A percentile compares a stretch with the other conserved stretches of the same genome.
These are phyloP conservation scores for Australoheros scitulus DNA, from an alignment of 2,113 vertebrate species.

Conservation along the genomic window DNA sequence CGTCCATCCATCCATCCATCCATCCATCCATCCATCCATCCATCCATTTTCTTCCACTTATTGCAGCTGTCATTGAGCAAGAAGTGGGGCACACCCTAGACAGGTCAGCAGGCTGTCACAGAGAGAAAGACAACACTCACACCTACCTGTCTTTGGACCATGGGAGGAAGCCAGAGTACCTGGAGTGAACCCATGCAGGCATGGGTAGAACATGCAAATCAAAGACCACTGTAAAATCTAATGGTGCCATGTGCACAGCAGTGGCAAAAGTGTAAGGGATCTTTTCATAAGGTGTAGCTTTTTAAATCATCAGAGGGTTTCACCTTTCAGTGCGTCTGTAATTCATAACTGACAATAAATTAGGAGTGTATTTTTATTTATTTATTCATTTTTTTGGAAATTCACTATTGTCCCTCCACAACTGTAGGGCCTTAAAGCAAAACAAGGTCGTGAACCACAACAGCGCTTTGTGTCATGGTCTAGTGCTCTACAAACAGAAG, in stretches of 20 bases:
- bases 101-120: neutral
- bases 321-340: neutral
- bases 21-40: too few relatives aligned
- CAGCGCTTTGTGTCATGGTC: slow-evolving; percentile 33
- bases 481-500: slow-evolving; percentile 54
- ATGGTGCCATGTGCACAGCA: neutral
- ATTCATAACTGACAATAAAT: slow-evolving; percentile 10
- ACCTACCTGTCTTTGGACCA: neutral
- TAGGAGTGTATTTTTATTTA: neutral
- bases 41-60: neutral
- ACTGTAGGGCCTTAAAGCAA: slow-evolving; percentile 18
- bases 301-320: neutral
- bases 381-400: neutral
- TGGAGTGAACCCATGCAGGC: neutral
- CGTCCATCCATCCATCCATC: neutral
- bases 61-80: neutral
- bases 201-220: neutral
- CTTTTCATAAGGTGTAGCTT: neutral
- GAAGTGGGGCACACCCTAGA: neutral
- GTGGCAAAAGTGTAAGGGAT: neutral
- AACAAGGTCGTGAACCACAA: slow-evolving; percentile 27
- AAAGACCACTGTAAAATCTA: neutral
- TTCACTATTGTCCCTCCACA: neutral
- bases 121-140: neutral
- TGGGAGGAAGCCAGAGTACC: neutral